phyloP scores from a whole-genome alignment of 2,888 invertebrate species.

The Caprella mutica region DNA sequence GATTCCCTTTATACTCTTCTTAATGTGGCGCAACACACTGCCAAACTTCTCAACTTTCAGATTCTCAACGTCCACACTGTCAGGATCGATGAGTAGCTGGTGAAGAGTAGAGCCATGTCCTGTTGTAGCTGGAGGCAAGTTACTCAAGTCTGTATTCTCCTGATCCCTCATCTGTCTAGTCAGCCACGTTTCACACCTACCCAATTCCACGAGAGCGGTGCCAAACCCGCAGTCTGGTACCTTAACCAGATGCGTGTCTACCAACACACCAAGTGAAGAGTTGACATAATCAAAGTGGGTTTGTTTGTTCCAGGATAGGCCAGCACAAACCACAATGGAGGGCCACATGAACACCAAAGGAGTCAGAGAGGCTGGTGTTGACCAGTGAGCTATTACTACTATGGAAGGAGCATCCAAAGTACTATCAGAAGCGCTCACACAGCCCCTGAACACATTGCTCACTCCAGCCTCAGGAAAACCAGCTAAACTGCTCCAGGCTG shows the following conservation, averaged over 20 bases:
- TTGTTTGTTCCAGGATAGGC: slow-evolving; percentile 49
- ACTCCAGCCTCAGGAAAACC: slow-evolving; percentile 49
- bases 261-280: slow-evolving; percentile 44
- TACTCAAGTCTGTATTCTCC: slow-evolving; percentile 43
- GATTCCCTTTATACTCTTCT: background rate
- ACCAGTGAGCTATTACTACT: slow-evolving; percentile 50
- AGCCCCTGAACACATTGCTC: slow-evolving; percentile 48
- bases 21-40: slow-evolving; percentile 48
- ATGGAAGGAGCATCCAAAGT: slow-evolving; percentile 39
- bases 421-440: slow-evolving; percentile 45
- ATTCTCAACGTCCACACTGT: slow-evolving; percentile 49
- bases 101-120: slow-evolving; percentile 47
- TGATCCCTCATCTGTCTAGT: slow-evolving; percentile 46
- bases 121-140: slow-evolving; percentile 48
- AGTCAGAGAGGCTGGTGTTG: slow-evolving; percentile 49
- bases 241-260: slow-evolving; percentile 47
- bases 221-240: slow-evolving; percentile 45
- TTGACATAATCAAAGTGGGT: slow-evolving; percentile 45
- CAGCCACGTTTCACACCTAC: slow-evolving; percentile 48
- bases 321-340: slow-evolving; percentile 48
- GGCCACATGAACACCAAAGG: slow-evolving; percentile 50
- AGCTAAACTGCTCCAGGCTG: slow-evolving; percentile 48
- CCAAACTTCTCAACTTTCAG: slow-evolving; percentile 46
- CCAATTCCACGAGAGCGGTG: slow-evolving; percentile 48
- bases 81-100: slow-evolving; percentile 50